Evolutionary conservation across 2,113 vertebrate species (phyloP), one percentile per base, ranked within the genome.

Genomic region (Thomomys bottae): DNA sequence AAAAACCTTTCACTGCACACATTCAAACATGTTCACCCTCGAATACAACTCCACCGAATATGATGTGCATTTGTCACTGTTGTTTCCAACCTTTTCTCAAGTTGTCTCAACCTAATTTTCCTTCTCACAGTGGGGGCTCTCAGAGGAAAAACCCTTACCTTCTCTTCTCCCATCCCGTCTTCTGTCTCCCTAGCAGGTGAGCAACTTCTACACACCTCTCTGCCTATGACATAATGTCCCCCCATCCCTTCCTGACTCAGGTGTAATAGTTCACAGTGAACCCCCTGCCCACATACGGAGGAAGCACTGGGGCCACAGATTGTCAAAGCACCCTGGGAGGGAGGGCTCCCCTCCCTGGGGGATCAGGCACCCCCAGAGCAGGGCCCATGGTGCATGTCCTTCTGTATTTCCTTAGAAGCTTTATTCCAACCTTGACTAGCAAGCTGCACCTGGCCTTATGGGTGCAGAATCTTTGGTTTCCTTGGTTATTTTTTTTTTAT

Each of bases 351-450:
- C 32, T 40, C 63, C 49, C 49, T 66, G n/a, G n/a, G n/a, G n/a
- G n/a, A n/a, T n/a, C n/a, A n/a, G n/a, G n/a, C n/a, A n/a, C n/a
- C 17, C 0, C 21, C 57, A 42, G 45, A 67, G 30, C 24, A 5
- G 2, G 32, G 63, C 30, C 32, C n/a, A 15, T 21, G 3, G 6
- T 1, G 32, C 9, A 32, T 0, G 0, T 38, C 64, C 11, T 63
- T 36, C 57, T 30, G 28, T 38, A 26, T 84, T 76, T 72, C 71
- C 66, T 61, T 73, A 17, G 64, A n/a, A 64, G 89, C 79, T 96
- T 90, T 79, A 57, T 45, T 63, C 34, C 77, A 54, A 10, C 30
- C 49, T 73, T 59, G 20, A 7, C 45, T 30, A 9, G 34, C 34
- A 36, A 28, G 2, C 32, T 40, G 28, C 54, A 34, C 49, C 40